Base-by-base conservation (phyloP, 2,888 invertebrate genomes). In the Rotaria sp. region DNA sequence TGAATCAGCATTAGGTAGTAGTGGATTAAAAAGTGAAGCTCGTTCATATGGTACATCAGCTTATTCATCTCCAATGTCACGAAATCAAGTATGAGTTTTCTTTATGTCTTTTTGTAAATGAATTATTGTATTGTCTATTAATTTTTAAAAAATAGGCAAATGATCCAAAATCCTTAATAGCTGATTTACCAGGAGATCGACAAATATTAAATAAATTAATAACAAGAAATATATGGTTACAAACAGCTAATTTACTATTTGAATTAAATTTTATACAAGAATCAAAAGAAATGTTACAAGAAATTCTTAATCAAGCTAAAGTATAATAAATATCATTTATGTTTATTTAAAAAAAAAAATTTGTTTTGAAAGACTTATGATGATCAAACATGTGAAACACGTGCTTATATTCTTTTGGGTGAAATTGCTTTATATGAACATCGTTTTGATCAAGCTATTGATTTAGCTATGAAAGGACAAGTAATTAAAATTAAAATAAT, bases 401-500 rank as follows among this genome's bases (percentile, higher is more conserved):
- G 45, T 45, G 13, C 80, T 41, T 80, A 13, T n/a, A 45, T 80
- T n/a, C 45, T 80, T 13, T n/a, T 80, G 45, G 41, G 26, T 45
- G 80, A 80, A 80, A 80, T 80, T 7, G 80, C 80, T 5, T 80
- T 80, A 26, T 26, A 45, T 80, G 80, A 80, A 80, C 41, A 80
- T 45, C 80, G 80, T n/a, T 80, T 80, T 26, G 80, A 80, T 45
- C 80, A 80, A 80, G 80, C 80, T 2, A 45, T 80, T 45, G 80
- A 80, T 15, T 45, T 80, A 80, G 80, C 80, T n/a, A 80, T 80
- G n/a, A 45, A n/a, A 45, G 80, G 45, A 80, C 80, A 80, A 80
- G 80, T 80, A 80, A 45, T n/a, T 41, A 45, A 41, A 26, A 41
- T 41, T 8, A 11, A 18, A 41, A 13, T 80, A 26, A 15, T 21